A percentile compares a stretch with the other conserved stretches of the same genome.
These are phyloP conservation scores for Dryomyza anilis DNA, from an alignment of 2,888 invertebrate species.

Conservation along the genomic window DNA sequence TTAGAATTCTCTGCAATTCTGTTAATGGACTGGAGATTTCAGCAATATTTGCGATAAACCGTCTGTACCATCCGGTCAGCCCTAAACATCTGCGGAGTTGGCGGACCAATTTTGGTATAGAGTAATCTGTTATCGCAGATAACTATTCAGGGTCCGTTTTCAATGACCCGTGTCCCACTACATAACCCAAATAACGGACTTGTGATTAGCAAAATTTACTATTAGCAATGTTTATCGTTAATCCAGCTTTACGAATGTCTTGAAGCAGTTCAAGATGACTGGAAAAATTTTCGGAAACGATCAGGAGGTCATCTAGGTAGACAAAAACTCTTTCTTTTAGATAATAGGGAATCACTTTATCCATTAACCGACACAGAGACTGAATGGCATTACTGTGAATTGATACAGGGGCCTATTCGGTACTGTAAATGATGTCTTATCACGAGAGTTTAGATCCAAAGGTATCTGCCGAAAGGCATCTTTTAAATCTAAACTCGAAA, in stretches of 20 bases:
- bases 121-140: neutral
- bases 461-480: no score
- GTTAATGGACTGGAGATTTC: conserved; percentile 7
- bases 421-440: no score
- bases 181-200: neutral
- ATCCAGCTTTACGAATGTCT: neutral
- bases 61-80: conserved; percentile 7
- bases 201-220: no score
- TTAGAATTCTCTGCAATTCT: neutral
- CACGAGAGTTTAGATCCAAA: no score
- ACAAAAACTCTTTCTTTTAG: no score
- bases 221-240: neutral
- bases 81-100: neutral
- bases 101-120: neutral
- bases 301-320: neutral
- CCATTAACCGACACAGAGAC: neutral
- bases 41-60: conserved; percentile 7
- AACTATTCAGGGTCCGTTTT: neutral
- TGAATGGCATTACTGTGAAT: no score
- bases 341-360: neutral
- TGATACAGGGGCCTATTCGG: no score
- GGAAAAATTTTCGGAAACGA: neutral
- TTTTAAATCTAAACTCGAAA: no score
- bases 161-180: neutral
- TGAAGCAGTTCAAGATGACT: neutral